Conservation (phyloP, 2,113 vertebrate species). For the Okapia johnstoni region DNA sequence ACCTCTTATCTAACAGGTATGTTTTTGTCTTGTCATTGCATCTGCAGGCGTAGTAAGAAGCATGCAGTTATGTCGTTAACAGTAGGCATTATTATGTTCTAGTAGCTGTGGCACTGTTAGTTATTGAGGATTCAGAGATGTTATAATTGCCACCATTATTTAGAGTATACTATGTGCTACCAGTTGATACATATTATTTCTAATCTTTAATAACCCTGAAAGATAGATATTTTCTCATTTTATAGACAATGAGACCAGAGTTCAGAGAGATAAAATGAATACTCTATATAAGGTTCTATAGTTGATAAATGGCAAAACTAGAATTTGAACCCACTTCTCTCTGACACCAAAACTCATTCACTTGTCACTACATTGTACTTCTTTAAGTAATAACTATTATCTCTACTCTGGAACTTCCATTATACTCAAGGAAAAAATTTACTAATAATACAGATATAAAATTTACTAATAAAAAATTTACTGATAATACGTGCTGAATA, state of each 20-base stretch:
- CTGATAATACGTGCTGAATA: neutral
- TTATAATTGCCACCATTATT: neutral
- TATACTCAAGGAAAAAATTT: neutral
- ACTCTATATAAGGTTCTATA: neutral
- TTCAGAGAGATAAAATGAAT: conserved; percentile 16
- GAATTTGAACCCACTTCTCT: neutral
- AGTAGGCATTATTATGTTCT: neutral
- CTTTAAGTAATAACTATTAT: neutral
- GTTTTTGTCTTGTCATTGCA: conserved; percentile 15
- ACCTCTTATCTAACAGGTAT: conserved; percentile 93
- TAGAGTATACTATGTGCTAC: neutral
- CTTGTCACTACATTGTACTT: neutral
- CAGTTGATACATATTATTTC: neutral
- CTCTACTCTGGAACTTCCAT: neutral
- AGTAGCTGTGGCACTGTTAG: neutral
- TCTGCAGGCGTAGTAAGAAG: neutral
- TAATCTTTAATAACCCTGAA: neutral
- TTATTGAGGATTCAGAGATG: neutral
- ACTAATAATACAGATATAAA: neutral
- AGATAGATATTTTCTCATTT: neutral
- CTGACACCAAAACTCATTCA: neutral
- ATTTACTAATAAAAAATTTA: neutral
- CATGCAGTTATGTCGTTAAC: neutral
- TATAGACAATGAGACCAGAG: neutral
- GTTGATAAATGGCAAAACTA: conserved; percentile 3